Percentiles rank a stretch among this genome's conserved stretches.
These are phyloP conservation scores for Cotesia glomerata DNA, from an alignment of 1,140 invertebrate species.

Conservation along the genomic window DNA sequence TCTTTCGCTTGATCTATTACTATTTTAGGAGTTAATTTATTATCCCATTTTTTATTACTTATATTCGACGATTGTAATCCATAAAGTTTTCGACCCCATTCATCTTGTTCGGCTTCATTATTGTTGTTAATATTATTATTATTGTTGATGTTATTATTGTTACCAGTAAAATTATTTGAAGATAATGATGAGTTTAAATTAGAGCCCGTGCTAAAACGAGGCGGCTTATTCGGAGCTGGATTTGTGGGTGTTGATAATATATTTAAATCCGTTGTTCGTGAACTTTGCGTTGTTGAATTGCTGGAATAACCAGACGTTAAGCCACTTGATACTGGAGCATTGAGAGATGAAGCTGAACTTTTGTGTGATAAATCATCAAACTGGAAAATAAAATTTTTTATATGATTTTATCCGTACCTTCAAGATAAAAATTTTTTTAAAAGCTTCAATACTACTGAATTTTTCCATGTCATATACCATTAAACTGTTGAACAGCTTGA, in stretches of 20 bases:
- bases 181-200: conserved; percentile 54
- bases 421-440: too few relatives aligned
- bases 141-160: conserved; percentile 17
- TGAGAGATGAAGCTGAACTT: conserved; percentile 83
- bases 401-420: conserved; percentile 1
- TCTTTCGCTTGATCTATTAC: conserved; percentile 50
- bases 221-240: conserved; percentile 64
- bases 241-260: conserved; percentile 44
- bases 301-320: conserved; percentile 26
- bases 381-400: conserved; percentile 50
- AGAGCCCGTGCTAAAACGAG: conserved; percentile 54
- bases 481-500: too few relatives aligned
- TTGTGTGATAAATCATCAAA: conserved; percentile 89
- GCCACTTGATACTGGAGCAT: conserved; percentile 56
- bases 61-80: conserved; percentile 64
- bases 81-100: conserved; percentile 84
- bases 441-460: too few relatives aligned
- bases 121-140: conserved; percentile 39
- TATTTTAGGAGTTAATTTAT: conserved; percentile 49
- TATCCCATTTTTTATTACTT: conserved; percentile 56
- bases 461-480: too few relatives aligned
- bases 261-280: conserved; percentile 29
- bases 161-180: too few relatives aligned
- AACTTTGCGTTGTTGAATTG: conserved; percentile 33
- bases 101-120: conserved; percentile 67